Conservation (phyloP, 2,888 invertebrate genomes). For the Melanophora roralis region DNA sequence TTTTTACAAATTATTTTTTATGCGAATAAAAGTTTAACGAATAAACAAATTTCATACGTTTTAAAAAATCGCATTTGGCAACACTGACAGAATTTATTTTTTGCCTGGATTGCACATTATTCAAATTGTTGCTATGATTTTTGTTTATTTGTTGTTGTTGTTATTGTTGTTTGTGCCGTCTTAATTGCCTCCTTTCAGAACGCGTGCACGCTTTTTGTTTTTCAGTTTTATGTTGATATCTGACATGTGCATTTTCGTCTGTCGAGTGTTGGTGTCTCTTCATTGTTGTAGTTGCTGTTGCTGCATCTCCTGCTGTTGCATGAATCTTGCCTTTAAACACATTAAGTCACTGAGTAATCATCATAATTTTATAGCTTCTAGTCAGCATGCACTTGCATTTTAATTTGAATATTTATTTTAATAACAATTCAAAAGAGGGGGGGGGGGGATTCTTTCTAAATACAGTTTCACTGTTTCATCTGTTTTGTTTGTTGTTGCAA, state of each 20-base stretch:
- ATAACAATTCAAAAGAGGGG: background rate
- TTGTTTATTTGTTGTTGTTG: background rate
- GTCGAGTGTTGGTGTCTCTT: conserved; percentile 2
- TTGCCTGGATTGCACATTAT: conserved; percentile 9
- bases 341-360: conserved; percentile 59
- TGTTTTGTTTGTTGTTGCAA: background rate
- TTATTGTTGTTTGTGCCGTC: conserved; percentile 7
- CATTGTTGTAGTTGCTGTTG: background rate
- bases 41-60: no score
- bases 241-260: conserved; percentile 42
- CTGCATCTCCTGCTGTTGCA: background rate
- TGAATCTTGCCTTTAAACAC: conserved; percentile 29
- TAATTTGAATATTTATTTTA: conserved; percentile 54
- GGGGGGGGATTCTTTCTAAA: conserved; percentile 28
- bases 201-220: conserved; percentile 42
- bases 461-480: background rate
- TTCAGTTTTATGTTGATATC: conserved; percentile 30
- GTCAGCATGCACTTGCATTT: conserved; percentile 51
- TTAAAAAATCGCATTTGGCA: no score
- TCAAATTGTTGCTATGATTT: conserved; percentile 15
- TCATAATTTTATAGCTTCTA: conserved; percentile 53
- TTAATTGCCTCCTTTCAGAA: conserved; percentile 51
- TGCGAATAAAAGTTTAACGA: no score
- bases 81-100: background rate
- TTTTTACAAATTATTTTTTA: no score